Evolutionary conservation across 2,113 vertebrate species (phyloP).

Genomic region (Grammomys dolichurus): DNA sequence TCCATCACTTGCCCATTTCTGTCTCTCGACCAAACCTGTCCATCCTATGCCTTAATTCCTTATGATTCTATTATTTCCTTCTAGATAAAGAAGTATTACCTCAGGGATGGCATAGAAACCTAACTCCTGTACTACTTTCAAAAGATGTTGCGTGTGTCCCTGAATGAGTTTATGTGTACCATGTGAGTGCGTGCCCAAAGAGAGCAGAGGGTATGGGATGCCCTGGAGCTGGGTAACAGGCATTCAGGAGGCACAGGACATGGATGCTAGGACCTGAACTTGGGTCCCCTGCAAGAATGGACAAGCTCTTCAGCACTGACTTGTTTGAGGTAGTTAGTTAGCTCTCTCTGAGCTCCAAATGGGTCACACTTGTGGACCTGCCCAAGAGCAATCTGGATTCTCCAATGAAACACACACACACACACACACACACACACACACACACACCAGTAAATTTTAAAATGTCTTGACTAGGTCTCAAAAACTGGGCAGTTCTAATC

Average conservation of each 20-base stretch:
- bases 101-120: not conserved
- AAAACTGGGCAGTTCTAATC: too few species aligned
- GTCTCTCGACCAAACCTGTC: not conserved
- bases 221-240: not conserved
- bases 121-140: not conserved
- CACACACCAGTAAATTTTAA: too few species aligned
- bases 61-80: not conserved
- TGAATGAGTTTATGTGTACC: not conserved
- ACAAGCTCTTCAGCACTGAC: not conserved
- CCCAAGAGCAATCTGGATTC: not conserved
- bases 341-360: too few species aligned
- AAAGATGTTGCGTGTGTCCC: not conserved
- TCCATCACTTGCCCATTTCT: not conserved
- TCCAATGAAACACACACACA: too few species aligned
- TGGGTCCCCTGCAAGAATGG: not conserved
- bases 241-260: not conserved
- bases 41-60: conserved; percentile 1
- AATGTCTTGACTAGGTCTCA: too few species aligned
- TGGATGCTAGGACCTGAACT: not conserved
- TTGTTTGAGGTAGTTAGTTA: not conserved
- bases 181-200: not conserved
- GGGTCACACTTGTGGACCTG: too few species aligned
- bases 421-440: too few species aligned
- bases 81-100: not conserved
- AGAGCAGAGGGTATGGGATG: not conserved